phyloP scores from a whole-genome alignment of 2,888 invertebrate species.

The Andrena bucephala region DNA sequence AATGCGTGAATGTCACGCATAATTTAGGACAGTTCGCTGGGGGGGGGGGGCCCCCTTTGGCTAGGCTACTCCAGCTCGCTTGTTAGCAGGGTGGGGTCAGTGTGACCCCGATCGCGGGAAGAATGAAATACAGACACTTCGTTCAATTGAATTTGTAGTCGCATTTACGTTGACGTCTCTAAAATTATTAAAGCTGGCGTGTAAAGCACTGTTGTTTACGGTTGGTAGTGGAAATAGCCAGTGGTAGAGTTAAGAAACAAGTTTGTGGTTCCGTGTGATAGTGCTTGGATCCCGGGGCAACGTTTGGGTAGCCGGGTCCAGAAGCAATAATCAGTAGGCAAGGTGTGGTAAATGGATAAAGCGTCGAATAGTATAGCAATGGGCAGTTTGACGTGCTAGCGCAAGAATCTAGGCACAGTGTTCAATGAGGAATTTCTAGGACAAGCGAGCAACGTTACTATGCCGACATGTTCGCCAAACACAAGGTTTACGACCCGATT shows the following conservation, averaged over 20 bases:
- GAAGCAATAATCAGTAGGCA: background rate
- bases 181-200: no score
- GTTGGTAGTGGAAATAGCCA: no score
- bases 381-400: slow-evolving; percentile 28
- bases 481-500: slow-evolving; percentile 27
- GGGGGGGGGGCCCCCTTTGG: background rate
- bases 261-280: background rate
- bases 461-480: slow-evolving; percentile 63
- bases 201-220: no score
- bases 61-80: background rate
- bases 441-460: slow-evolving; percentile 63
- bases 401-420: slow-evolving; percentile 37
- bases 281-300: background rate
- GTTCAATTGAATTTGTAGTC: no score
- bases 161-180: no score
- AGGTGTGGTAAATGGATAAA: slow-evolving; percentile 1
- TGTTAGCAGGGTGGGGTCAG: no score
- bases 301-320: background rate
- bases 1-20: background rate
- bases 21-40: background rate
- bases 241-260: background rate
- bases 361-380: slow-evolving; percentile 43
- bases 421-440: slow-evolving; percentile 66
- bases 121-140: no score
- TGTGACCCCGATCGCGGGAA: no score